These are phyloP conservation scores for Camelus dromedarius DNA, from an alignment of 2,113 vertebrate genomes.

Conservation along the genomic window DNA sequence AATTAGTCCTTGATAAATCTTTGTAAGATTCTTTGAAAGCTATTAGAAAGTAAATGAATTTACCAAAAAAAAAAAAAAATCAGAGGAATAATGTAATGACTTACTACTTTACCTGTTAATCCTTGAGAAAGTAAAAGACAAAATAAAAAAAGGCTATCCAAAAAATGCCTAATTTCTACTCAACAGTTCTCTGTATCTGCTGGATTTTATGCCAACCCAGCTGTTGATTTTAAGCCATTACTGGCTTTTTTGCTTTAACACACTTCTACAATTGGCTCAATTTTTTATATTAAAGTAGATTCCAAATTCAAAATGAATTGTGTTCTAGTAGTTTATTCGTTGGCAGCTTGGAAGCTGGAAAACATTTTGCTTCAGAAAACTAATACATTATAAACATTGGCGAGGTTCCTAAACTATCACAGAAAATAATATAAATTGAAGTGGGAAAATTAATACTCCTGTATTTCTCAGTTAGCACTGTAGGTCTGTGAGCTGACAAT, in stretches of 20 bases:
- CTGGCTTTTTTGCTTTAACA: conserved; percentile 52
- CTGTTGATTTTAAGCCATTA: conserved; percentile 57
- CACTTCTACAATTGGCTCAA: neutral
- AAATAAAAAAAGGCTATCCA: neutral
- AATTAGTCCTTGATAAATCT: neutral
- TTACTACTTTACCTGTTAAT: conserved; percentile 3
- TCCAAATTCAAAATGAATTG: conserved; percentile 55
- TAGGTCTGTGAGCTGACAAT: neutral
- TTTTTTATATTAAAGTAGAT: conserved; percentile 54
- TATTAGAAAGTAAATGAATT: conserved; percentile 28
- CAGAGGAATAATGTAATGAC: neutral
- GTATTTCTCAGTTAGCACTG: neutral
- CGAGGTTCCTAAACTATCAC: conserved; percentile 2
- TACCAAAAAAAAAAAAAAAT: neutral
- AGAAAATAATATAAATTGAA: conserved; percentile 39
- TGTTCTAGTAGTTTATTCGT: conserved; percentile 56
- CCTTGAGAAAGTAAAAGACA: neutral
- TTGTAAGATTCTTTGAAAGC: conserved; percentile 42
- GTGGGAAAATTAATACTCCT: neutral
- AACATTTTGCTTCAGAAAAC: conserved; percentile 69
- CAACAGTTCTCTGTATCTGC: neutral
- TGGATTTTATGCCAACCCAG: conserved; percentile 28
- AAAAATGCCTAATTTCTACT: neutral
- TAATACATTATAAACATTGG: conserved; percentile 48
- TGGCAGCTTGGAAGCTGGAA: conserved; percentile 49